Base-by-base conservation (phyloP, 2,797 vertebrate genomes). In the Vipera latastei region DNA sequence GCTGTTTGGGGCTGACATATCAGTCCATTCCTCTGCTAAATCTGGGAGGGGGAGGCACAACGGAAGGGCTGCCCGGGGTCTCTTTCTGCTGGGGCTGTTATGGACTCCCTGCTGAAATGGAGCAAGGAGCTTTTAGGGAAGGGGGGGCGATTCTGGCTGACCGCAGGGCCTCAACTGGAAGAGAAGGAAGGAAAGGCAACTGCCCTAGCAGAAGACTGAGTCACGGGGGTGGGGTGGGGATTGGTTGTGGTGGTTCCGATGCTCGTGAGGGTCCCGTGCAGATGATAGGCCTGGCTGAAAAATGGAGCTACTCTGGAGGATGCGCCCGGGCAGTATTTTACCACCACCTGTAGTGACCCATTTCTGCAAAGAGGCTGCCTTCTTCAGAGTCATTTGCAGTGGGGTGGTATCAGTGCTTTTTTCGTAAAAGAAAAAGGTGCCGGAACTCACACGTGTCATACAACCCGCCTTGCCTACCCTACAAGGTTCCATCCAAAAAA, bases 181-280 rank as follows among this genome's bases (percentile, higher is more conserved):
- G 69, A 44, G 32, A 8, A 44, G 32, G 32, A 38, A 44, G 6
- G n/a, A 78, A 78, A 20, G 69, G 3, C 32, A 38, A 20, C 14
- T 8, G 14, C 16, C 32, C 32, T 38, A 78, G 32, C 32, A 44
- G 73, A 78, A 18, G 8, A 38, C 32, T 44, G 18, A 8, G 73
- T 38, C 1, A 26, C 11, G 0, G 1, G 16, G 32, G 32, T 7
- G 13, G n/a, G 2, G 1, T 3, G 26, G 60, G 22, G 56, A 2
- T 12, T 28, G 26, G 26, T 7, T 60, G 6, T 63, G 28, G 4
- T 3, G 13, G 61, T n/a, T 65, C 61, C 12, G n/a, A n/a, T n/a
- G 6, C 69, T 38, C 3, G 6, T 32, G n/a, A 1, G 65, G 4
- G n/a, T 8, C 38, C 38, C 1, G 0, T 22, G 38, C 18, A 22